Evolutionary conservation across 2,888 invertebrate genomes (phyloP), one percentile per base, ranked within the genome.

Genomic region (Dryomyza anilis): DNA sequence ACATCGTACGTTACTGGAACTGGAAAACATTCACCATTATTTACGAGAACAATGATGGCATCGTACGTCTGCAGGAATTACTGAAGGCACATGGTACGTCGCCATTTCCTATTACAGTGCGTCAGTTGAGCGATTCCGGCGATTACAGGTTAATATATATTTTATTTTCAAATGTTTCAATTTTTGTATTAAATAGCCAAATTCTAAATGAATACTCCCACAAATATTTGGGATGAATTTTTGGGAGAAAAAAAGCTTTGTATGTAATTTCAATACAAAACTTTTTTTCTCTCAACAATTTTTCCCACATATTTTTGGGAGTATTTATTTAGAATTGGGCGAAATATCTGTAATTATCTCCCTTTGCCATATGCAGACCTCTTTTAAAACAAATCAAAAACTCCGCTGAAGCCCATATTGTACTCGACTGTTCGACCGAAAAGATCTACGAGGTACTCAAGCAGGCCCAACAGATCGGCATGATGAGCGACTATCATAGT

Each of bases 21-120:
- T 98, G 97, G 97, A 93, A 92, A 81, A 91, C 93, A n/a, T 96
- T 96, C 81, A 96, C 96, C 27, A 94, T 98, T 74, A 93, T 98
- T 73, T 98, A 97, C 83, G 96, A 98, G 84, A 94, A 93, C 84
- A 95, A 96, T 83, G 96, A 97, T 80, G 96, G 95, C 2, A 84
- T 95, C 74, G 93, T 95, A 58, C 87, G 95, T 48, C 85, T 95
- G 23, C 95, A 95, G 81, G 94, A 94, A 80, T 85, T 95, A 67
- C 87, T 96, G 57, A 95, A 95, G 84, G 93, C 93, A 3, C 94
- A 94, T 73, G 93, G 93, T 25, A 92, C 92, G 12, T 91, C 92
- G 46, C 92, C 93, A 74, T 88, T 91, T 80, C 93, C 93, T 14
- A 93, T 94, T 64, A 89, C 93, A 2, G 93, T 94, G 14, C 86